Evolutionary conservation across 1,140 invertebrate genomes (phyloP).

Genomic region (Phymastichus coffea): DNA sequence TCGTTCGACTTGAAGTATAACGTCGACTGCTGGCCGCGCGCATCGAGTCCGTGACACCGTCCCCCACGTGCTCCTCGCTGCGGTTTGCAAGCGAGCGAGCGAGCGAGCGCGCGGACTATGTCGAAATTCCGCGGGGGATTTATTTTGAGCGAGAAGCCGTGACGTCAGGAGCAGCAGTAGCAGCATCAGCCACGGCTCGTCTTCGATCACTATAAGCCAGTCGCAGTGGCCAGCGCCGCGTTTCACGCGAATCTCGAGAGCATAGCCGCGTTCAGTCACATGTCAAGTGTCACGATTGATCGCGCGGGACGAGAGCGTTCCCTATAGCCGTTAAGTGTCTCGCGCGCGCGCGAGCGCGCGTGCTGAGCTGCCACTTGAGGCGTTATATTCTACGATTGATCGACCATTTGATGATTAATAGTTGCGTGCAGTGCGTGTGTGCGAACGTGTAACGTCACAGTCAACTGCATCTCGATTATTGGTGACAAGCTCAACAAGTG

Average conservation of each 20-base stretch:
- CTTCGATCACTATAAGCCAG: not conserved
- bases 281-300: constrained; percentile 24
- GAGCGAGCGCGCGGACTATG: too few species aligned
- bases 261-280: constrained; percentile 25
- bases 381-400: too few species aligned
- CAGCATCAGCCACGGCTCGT: not conserved
- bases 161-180: constrained; percentile 38
- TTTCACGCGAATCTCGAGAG: constrained; percentile 7
- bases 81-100: too few species aligned
- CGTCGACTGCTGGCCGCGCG: too few species aligned
- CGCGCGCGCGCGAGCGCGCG: too few species aligned
- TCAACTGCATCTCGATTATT: not conserved
- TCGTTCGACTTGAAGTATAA: too few species aligned
- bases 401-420: too few species aligned
- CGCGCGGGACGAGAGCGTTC: not conserved
- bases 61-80: too few species aligned
- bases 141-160: constrained; percentile 48
- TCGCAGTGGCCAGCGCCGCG: not conserved
- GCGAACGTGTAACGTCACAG: constrained; percentile 25
- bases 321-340: too few species aligned
- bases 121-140: constrained; percentile 46
- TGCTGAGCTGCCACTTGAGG: too few species aligned
- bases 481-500: not conserved
- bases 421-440: too few species aligned
- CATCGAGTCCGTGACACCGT: too few species aligned